Evolutionary conservation across 1,140 invertebrate genomes (phyloP).

Genomic region (Brachionus manjavacas): DNA sequence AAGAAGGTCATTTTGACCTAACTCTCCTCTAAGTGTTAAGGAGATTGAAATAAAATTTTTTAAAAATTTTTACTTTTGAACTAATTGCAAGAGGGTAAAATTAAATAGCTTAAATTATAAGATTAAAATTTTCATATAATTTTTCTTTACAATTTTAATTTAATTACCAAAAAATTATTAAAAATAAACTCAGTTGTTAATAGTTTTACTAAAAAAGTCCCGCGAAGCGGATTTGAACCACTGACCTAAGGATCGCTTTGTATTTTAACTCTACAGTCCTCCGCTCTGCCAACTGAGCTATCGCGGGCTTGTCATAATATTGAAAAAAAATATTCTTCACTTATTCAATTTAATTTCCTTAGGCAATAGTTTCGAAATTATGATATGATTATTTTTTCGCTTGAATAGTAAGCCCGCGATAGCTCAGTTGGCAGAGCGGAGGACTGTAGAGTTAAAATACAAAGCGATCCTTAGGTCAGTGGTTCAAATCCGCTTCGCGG

Average conservation of each 20-base stretch:
- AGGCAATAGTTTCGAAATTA: not conserved
- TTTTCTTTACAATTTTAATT: too few species aligned
- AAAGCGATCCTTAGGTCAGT: not conserved
- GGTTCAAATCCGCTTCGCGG: not conserved
- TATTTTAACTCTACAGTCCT: slow-evolving; percentile 11
- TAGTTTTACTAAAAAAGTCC: not conserved
- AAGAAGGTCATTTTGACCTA: too few species aligned
- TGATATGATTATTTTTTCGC: not conserved
- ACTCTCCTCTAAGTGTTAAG: too few species aligned
- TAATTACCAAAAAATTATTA: too few species aligned
- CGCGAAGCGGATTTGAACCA: slow-evolving; percentile 34
- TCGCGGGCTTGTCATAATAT: not conserved
- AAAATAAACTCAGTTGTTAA: too few species aligned
- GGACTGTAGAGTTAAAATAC: not conserved
- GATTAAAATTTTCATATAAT: too few species aligned
- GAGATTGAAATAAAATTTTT: too few species aligned
- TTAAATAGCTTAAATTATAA: too few species aligned
- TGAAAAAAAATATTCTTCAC: not conserved
- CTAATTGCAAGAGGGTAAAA: too few species aligned
- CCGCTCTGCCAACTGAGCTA: slow-evolving; percentile 28
- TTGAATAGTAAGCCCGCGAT: not conserved
- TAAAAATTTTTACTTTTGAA: too few species aligned
- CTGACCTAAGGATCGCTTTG: slow-evolving; percentile 33
- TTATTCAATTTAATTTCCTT: not conserved
- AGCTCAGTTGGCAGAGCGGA: not conserved